Evolutionary conservation across 2,888 invertebrate genomes (phyloP).

Genomic region (Dilophus febrilis): DNA sequence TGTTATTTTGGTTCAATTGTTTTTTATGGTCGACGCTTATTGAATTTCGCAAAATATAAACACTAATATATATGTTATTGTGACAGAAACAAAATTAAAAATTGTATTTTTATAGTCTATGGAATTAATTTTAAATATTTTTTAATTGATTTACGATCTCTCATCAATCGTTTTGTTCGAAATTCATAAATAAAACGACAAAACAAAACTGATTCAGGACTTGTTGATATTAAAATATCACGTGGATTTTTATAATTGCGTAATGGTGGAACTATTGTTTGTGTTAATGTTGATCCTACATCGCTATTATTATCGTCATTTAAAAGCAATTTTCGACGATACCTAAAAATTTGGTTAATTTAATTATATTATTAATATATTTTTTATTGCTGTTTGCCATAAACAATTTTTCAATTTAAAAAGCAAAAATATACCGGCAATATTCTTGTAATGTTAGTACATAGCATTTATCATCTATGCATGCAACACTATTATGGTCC

Average conservation of each 20-base stretch:
- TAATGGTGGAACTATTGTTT: slow-evolving; percentile 56
- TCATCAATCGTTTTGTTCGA: slow-evolving; percentile 49
- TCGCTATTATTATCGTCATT: slow-evolving; percentile 54
- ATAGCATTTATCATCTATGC: slow-evolving; percentile 95
- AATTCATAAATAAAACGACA: slow-evolving; percentile 92
- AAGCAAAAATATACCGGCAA: slow-evolving; percentile 51
- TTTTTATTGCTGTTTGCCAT: no score
- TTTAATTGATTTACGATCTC: no score
- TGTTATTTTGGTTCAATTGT: no score
- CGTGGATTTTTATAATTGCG: slow-evolving; percentile 38
- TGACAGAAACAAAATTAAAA: no score
- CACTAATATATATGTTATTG: no score
- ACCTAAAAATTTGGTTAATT: slow-evolving; percentile 39
- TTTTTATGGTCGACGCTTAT: no score
- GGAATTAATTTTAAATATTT: no score
- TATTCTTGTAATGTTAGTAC: slow-evolving; percentile 93
- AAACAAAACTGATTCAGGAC: slow-evolving; percentile 79
- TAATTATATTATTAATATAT: slow-evolving; percentile 1
- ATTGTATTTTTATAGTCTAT: no score
- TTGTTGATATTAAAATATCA: slow-evolving; percentile 42
- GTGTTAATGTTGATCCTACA: slow-evolving; percentile 48
- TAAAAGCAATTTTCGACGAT: slow-evolving; percentile 64
- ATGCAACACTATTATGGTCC: slow-evolving; percentile 90
- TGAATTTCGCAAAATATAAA: no score
- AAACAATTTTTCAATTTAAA: neutral